Evolutionary conservation across 37 sponge, comb jelly and placozoan species (phyloP).

Genomic region (Aplysina aerophoba): DNA sequence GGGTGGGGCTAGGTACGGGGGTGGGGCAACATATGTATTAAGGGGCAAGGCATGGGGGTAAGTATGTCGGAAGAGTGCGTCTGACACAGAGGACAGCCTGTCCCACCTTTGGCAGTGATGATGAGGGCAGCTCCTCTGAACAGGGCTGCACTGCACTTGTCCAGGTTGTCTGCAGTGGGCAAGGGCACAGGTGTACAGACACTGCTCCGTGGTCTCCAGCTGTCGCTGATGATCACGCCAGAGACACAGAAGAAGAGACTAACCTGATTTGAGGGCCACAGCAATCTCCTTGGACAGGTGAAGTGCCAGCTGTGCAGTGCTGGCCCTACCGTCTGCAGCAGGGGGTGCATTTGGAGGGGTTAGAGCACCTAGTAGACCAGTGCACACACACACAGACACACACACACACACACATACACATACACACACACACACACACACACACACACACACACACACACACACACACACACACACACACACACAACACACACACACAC

Average conservation of each 20-base stretch:
- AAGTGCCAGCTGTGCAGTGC: background rate
- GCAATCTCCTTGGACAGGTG: constrained; percentile 8
- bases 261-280: constrained; percentile 5
- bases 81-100: background rate
- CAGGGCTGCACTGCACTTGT: constrained; percentile 33
- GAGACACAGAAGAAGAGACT: background rate
- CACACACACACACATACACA: background rate
- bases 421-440: background rate
- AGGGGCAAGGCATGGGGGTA: too few species aligned
- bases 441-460: background rate
- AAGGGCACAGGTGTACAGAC: too few species aligned
- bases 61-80: too few species aligned
- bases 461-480: background rate
- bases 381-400: background rate
- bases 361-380: background rate
- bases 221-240: background rate
- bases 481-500: background rate
- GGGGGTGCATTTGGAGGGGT: too few species aligned
- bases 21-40: background rate
- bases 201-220: background rate
- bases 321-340: background rate
- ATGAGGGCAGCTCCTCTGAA: constrained; percentile 59
- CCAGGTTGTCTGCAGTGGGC: constrained; percentile 25
- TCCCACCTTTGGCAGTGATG: constrained; percentile 42
- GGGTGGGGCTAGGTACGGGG: background rate